Conservation (phyloP, 2,113 vertebrate genomes). For the Gila orcuttii region DNA sequence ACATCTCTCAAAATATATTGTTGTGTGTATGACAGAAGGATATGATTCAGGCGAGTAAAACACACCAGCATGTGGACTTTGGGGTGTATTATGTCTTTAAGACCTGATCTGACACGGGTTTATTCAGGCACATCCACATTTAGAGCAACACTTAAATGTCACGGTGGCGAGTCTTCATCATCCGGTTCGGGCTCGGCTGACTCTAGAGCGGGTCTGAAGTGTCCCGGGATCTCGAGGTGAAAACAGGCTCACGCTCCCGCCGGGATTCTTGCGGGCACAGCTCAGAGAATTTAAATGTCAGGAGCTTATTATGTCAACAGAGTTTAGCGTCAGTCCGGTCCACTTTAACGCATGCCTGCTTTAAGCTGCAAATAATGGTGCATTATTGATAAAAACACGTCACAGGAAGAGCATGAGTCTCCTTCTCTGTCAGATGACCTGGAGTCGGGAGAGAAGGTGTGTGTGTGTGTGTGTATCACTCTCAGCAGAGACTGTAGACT, state of each 20-base stretch:
- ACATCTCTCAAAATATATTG: neutral
- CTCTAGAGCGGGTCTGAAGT: slow-evolving; percentile 21
- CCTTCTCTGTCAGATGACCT: neutral
- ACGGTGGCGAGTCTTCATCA: neutral
- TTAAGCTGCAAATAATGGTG: slow-evolving; percentile 7
- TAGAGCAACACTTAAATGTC: slow-evolving; percentile 6
- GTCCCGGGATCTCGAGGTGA: slow-evolving; percentile 9
- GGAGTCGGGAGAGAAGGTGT: neutral
- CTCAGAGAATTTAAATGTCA: slow-evolving; percentile 53
- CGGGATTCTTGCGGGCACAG: neutral
- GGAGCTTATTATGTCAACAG: slow-evolving; percentile 53
- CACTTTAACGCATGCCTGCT: slow-evolving; percentile 22
- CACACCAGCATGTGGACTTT: neutral
- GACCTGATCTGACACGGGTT: neutral
- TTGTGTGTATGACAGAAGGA: neutral
- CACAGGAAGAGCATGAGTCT: neutral
- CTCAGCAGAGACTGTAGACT: too few species aligned
- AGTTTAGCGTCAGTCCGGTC: slow-evolving; percentile 38
- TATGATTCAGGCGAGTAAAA: neutral
- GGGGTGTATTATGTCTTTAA: neutral
- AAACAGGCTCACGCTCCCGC: slow-evolving; percentile 7
- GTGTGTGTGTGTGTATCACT: too few species aligned
- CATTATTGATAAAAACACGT: slow-evolving; percentile 40
- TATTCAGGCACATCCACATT: neutral
- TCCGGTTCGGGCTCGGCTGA: neutral